phyloP scores from a whole-genome alignment of 1,140 invertebrate species.

The Periplaneta americana region DNA sequence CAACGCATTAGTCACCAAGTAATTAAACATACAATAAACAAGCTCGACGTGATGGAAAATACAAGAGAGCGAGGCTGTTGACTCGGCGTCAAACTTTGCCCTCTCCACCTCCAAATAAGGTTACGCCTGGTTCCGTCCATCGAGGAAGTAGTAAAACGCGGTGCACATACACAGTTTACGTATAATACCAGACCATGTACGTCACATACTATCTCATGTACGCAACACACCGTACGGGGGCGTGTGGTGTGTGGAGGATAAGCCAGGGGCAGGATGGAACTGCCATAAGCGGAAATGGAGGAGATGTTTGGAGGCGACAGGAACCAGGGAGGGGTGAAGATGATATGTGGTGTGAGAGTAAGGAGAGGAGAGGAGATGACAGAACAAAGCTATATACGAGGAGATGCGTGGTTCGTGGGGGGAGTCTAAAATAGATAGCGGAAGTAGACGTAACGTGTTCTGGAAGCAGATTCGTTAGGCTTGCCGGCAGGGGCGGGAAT shows the following conservation, averaged over 20 bases:
- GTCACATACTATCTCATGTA: not conserved
- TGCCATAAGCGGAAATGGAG: not conserved
- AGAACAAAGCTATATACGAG: constrained; percentile 1
- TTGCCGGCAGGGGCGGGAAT: not conserved
- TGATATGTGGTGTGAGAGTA: not conserved
- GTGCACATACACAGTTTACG: not conserved
- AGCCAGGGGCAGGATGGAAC: not conserved
- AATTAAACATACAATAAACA: no score
- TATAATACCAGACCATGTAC: not conserved
- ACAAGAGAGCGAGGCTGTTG: not conserved
- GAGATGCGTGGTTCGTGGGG: not conserved
- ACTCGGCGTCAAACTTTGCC: not conserved
- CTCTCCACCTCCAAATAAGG: not conserved
- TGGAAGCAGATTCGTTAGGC: not conserved
- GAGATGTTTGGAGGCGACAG: not conserved
- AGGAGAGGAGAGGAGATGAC: not conserved
- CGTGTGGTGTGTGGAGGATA: not conserved
- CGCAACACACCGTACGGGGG: not conserved
- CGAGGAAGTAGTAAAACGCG: not conserved
- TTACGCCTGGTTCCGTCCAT: not conserved
- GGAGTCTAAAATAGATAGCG: constrained; percentile 1
- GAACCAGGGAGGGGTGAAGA: not conserved
- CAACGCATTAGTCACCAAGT: no score
- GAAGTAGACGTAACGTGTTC: not conserved
- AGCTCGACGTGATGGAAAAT: no score